Evolutionary conservation across 2,797 vertebrate species (phyloP), one percentile per base, ranked within the genome.

Genomic region (Apodemus agrarius): DNA sequence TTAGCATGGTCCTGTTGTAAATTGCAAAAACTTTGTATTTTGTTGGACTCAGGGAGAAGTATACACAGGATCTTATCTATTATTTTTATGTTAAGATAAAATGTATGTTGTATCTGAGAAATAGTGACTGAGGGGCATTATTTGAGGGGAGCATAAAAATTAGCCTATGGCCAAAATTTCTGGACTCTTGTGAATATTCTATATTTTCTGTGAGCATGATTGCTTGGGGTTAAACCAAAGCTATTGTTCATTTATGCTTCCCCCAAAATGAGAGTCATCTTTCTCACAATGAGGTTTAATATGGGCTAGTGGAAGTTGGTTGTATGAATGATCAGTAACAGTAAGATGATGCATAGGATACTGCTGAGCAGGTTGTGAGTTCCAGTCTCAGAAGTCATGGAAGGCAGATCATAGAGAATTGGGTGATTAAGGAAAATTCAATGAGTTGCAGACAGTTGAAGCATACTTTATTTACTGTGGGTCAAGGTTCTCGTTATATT

Each of bases 251-350:
- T 52, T 34, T 34, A 34, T 52, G 7, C 0, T 3, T 90, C 61
- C 76, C 75, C 12, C 1, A 59, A 40, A 4, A 59, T 37, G 12
- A 61, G 6, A 59, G 22, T 29, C 21, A 40, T 19, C 24, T 37
- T 29, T 83, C 14, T 6, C 3, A 24, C 5, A 74, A 0, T 12
- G 0, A 29, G 10, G 26, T 67, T 91, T n/a, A 72, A 19, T 0
- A 8, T 54, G n/a, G n/a, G 37, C 7, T 17, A 78, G 37, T 13
- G 61, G 57, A 80, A 59, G 13, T 6, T 12, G 4, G 9, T 43
- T 29, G 3, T 8, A 24, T 19, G 16, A 17, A 69, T 43, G 14
- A 19, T 52, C 5, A 29, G 26, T 79, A 10, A 52, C 8, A 78
- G 24, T 78, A 7, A 49, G 26, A 29, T 78, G 26, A 29, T 52